A percentile compares a stretch with the other conserved stretches of the same genome.
Conservation (phyloP, 2,113 vertebrate species). For the Camelus dromedarius region DNA sequence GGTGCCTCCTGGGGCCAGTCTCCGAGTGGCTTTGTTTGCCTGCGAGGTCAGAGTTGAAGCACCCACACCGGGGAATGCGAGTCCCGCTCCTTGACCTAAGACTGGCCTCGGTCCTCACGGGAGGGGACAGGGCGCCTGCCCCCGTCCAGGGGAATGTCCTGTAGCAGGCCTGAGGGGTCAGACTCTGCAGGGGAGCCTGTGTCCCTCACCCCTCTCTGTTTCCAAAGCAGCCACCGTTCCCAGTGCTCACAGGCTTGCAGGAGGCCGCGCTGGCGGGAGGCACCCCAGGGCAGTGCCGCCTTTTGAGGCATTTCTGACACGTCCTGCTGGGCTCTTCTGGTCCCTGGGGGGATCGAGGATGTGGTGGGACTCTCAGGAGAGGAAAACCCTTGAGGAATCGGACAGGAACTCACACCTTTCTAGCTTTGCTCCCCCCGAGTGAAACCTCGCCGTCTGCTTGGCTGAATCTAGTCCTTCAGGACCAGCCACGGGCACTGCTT, state of each 20-base stretch:
- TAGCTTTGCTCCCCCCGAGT: accelerated
- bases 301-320: not conserved
- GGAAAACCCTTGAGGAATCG: not conserved
- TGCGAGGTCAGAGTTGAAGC: accelerated
- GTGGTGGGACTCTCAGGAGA: not conserved
- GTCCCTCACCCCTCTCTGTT: not conserved
- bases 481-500: not conserved
- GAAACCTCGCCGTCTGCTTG: not conserved
- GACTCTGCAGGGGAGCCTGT: not conserved
- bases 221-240: not conserved
- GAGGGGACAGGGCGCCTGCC: not conserved
- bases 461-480: not conserved
- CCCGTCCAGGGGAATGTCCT: not conserved
- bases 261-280: not conserved
- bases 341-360: no score
- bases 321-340: not conserved
- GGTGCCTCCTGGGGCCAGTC: accelerated
- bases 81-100: not conserved
- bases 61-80: not conserved
- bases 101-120: not conserved
- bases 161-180: not conserved
- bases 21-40: not conserved
- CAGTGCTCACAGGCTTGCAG: no score
- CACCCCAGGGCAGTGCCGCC: not conserved
- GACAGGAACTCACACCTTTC: not conserved